Conservation (phyloP, 2,888 invertebrate species). For the Apamea sordens region DNA sequence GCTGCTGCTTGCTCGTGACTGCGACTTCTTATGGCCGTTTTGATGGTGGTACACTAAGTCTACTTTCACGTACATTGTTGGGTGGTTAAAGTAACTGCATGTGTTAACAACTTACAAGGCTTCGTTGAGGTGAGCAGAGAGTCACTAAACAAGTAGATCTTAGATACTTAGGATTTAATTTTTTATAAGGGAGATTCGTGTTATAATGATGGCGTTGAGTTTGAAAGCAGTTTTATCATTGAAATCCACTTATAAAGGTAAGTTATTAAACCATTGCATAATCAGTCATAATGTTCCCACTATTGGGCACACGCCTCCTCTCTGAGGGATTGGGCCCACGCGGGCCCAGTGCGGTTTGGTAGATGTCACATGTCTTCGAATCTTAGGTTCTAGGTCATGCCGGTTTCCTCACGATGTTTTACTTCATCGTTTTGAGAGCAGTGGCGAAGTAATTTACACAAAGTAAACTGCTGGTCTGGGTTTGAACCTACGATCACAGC, state of each 20-base stretch:
- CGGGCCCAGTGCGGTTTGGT: neutral
- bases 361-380: neutral
- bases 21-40: slow-evolving; percentile 39
- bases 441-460: too few species aligned
- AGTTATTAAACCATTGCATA: too few species aligned
- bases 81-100: neutral
- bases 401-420: neutral
- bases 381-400: neutral
- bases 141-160: neutral
- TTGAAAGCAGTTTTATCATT: neutral
- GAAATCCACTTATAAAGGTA: neutral
- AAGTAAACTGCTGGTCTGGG: too few species aligned
- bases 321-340: neutral
- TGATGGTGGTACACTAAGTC: slow-evolving; percentile 9
- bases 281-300: too few species aligned
- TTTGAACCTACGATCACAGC: too few species aligned
- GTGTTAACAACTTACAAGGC: slow-evolving; percentile 10
- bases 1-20: slow-evolving; percentile 28
- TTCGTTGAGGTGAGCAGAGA: neutral
- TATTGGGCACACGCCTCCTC: neutral
- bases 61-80: slow-evolving; percentile 29
- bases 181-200: neutral
- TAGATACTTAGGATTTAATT: neutral
- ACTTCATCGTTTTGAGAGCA: too few species aligned
- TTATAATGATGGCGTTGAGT: too few species aligned